These are phyloP conservation scores for Gymnodraco acuticeps DNA, from an alignment of 2,797 vertebrate species.

Conservation along the genomic window DNA sequence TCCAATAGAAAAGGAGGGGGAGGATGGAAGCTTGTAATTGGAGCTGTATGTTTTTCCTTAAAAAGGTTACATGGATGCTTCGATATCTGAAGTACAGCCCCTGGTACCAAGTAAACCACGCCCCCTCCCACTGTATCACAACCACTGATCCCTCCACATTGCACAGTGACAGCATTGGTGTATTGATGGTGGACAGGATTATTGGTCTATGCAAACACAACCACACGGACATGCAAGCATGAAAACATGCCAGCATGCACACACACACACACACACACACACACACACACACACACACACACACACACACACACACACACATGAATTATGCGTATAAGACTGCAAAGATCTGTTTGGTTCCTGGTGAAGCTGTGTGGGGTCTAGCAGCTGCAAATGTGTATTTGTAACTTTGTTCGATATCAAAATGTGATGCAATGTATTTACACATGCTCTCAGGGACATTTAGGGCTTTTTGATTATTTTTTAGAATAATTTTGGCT, in stretches of 20 bases:
- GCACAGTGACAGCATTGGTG: constrained; percentile 41
- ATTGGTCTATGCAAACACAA: constrained; percentile 6
- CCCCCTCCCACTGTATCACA: constrained; percentile 23
- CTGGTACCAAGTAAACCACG: constrained; percentile 28
- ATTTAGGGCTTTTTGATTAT: too few relatives aligned
- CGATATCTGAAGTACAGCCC: constrained; percentile 14
- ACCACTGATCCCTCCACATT: constrained; percentile 37
- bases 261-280: neutral
- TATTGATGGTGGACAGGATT: constrained; percentile 16
- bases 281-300: neutral
- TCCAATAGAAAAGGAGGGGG: constrained; percentile 41
- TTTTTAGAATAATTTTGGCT: too few relatives aligned
- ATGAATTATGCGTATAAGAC: constrained; percentile 1
- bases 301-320: neutral
- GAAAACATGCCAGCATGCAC: constrained; percentile 1
- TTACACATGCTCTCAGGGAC: too few relatives aligned
- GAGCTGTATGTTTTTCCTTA: constrained; percentile 71
- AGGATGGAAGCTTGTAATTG: constrained; percentile 41
- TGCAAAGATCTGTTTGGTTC: constrained; percentile 24
- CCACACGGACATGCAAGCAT: neutral
- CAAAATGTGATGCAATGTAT: too few relatives aligned
- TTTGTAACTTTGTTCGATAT: too few relatives aligned
- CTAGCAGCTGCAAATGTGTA: constrained; percentile 28
- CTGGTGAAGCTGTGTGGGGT: constrained; percentile 7
- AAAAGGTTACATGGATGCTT: constrained; percentile 63